Evolutionary conservation across 2,797 vertebrate species (phyloP).

Genomic region (Tolypeutes matacus): DNA sequence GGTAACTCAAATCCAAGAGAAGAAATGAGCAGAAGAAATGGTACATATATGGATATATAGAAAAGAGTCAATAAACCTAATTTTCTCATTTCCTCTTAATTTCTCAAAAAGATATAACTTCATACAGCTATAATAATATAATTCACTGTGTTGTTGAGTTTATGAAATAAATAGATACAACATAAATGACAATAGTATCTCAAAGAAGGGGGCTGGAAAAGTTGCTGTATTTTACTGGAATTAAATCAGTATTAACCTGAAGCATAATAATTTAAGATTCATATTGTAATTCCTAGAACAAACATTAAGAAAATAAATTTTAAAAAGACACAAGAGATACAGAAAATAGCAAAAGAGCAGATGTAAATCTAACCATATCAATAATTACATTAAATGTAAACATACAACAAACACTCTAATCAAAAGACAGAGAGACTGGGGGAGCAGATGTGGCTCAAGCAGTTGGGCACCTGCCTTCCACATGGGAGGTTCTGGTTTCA

Average conservation of each 20-base stretch:
- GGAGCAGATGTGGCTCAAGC: no score
- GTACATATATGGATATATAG: not conserved
- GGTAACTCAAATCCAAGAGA: not conserved
- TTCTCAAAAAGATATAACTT: not conserved
- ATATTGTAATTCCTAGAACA: not conserved
- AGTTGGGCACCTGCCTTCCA: no score
- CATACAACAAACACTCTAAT: not conserved
- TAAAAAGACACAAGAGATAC: not conserved
- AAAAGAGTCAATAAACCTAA: not conserved
- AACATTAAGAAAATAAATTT: not conserved
- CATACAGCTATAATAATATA: not conserved
- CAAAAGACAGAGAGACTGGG: not conserved
- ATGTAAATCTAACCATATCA: not conserved
- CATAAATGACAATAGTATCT: not conserved
- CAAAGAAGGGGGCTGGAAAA: not conserved
- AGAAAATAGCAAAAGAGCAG: not conserved
- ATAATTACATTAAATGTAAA: not conserved
- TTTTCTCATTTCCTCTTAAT: not conserved
- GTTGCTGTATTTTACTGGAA: not conserved
- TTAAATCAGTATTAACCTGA: not conserved
- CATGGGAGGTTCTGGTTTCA: no score
- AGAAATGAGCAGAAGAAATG: not conserved
- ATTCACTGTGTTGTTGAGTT: not conserved
- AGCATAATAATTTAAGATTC: not conserved
- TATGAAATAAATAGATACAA: not conserved